Evolutionary conservation across 1,140 invertebrate genomes (phyloP).

Genomic region (Diorhabda carinulata): DNA sequence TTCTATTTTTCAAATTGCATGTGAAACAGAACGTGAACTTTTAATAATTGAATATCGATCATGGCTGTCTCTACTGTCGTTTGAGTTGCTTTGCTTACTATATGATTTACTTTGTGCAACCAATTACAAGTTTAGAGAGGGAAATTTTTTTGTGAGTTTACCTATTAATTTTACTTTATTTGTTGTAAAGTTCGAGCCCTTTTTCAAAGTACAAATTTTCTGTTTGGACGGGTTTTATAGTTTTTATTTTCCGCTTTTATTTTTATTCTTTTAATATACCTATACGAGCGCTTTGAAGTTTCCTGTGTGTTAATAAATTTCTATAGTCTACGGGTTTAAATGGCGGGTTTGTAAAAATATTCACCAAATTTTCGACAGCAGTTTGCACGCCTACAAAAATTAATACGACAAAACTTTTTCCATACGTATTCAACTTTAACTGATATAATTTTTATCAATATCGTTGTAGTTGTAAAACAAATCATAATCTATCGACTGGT

Average conservation of each 20-base stretch:
- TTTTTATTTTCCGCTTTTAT: constrained; percentile 8
- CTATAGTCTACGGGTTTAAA: neutral
- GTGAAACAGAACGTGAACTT: constrained; percentile 30
- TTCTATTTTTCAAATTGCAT: constrained; percentile 13
- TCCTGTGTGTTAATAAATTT: neutral
- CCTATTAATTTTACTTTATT: constrained; percentile 33
- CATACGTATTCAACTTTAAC: no score
- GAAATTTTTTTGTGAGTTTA: constrained; percentile 24
- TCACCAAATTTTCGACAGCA: no score
- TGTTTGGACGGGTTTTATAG: constrained; percentile 27
- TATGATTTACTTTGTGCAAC: constrained; percentile 33
- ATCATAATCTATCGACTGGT: no score
- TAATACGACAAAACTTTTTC: no score
- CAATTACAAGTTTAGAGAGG: constrained; percentile 25
- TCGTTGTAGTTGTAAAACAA: no score
- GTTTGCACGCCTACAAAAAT: no score
- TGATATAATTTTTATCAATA: no score
- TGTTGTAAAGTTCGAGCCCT: constrained; percentile 21
- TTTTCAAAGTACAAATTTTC: constrained; percentile 28
- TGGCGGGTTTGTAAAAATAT: no score
- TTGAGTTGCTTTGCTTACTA: constrained; percentile 20
- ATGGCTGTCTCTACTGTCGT: constrained; percentile 14
- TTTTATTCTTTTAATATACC: constrained; percentile 12
- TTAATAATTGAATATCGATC: constrained; percentile 33
- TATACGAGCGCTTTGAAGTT: constrained; percentile 12